Percentiles rank a stretch among this genome's conserved stretches.
Evolutionary conservation across 2,113 vertebrate species (phyloP).

Genomic region (Anoura caudifer): DNA sequence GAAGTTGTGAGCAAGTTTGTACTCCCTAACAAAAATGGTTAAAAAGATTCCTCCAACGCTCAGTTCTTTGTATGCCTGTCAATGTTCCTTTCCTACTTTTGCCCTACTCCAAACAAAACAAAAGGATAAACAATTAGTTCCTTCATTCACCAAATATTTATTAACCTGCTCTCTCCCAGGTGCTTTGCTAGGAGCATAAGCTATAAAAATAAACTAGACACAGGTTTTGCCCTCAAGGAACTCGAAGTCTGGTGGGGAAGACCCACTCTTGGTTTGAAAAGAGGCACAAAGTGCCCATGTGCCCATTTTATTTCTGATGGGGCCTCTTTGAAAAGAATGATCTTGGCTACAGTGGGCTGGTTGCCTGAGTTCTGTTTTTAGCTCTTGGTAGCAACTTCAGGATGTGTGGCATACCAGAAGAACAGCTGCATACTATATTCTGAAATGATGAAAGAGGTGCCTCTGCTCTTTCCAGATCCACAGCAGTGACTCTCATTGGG

Average conservation of each 20-base stretch:
- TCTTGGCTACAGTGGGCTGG: background rate
- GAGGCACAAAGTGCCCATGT: background rate
- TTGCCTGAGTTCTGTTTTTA: slow-evolving; percentile 63
- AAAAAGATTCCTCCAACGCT: background rate
- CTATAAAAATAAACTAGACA: background rate
- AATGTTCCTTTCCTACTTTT: background rate
- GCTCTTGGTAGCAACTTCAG: slow-evolving; percentile 54
- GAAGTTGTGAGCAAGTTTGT: background rate
- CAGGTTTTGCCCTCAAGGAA: background rate
- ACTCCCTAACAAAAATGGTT: background rate
- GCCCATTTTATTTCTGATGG: slow-evolving; percentile 34
- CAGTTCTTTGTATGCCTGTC: background rate
- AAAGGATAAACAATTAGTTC: background rate
- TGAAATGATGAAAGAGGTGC: slow-evolving; percentile 60
- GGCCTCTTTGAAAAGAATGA: slow-evolving; percentile 47
- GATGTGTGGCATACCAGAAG: slow-evolving; percentile 62
- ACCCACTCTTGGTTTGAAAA: slow-evolving; percentile 34
- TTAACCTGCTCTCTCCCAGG: background rate
- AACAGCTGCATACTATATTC: slow-evolving; percentile 73
- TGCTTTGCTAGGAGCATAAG: background rate
- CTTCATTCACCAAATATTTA: background rate
- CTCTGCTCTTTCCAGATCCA: slow-evolving; percentile 56
- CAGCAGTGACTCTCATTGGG: slow-evolving; percentile 29
- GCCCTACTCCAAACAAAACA: background rate
- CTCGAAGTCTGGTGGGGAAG: background rate